Evolutionary conservation across 1,140 invertebrate species (phyloP).

Genomic region (Zeugodacus cucurbitae): DNA sequence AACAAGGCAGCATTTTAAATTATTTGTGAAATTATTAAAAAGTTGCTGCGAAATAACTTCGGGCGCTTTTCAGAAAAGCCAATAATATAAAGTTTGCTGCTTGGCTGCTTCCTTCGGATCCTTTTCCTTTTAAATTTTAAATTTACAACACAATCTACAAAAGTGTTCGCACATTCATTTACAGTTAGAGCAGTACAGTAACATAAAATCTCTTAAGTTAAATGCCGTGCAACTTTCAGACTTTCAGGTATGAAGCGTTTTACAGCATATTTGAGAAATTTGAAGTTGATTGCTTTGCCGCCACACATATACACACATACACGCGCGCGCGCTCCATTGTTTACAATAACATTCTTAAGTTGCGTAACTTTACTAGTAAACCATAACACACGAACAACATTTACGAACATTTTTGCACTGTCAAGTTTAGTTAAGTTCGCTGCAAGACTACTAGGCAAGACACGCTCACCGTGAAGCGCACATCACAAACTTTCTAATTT

Average conservation of each 20-base stretch:
- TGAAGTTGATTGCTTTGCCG: background rate
- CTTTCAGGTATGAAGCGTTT: background rate
- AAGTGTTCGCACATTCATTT: background rate
- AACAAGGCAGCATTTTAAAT: too few species aligned
- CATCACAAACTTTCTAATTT: background rate
- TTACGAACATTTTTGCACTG: too few species aligned
- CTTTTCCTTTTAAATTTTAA: background rate
- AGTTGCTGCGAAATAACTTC: background rate
- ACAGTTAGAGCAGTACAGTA: background rate
- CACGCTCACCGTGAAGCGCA: background rate
- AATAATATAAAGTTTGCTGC: background rate
- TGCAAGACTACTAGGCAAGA: too few species aligned
- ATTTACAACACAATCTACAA: background rate
- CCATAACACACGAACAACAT: too few species aligned
- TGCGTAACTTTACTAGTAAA: too few species aligned
- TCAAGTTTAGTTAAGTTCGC: too few species aligned
- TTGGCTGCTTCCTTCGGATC: background rate
- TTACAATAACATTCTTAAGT: too few species aligned
- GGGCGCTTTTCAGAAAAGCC: background rate
- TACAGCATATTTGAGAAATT: background rate
- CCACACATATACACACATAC: background rate
- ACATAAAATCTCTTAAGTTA: background rate
- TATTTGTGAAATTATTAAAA: background rate
- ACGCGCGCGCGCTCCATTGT: background rate
- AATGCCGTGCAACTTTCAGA: background rate